These are phyloP conservation scores for Hirtodrosophila cameraria DNA, from an alignment of 2,888 invertebrate genomes.

Conservation along the genomic window DNA sequence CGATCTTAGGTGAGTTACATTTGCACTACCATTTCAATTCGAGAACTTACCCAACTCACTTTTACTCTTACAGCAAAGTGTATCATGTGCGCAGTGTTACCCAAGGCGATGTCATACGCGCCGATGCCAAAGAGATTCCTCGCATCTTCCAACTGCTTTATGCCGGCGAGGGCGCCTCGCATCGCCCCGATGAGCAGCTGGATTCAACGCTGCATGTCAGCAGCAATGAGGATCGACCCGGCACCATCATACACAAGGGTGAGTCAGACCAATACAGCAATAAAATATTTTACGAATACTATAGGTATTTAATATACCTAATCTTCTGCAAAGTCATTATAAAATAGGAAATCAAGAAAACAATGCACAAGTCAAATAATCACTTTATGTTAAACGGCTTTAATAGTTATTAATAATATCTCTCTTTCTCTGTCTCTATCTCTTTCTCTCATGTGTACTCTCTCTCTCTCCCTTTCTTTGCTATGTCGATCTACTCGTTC, in stretches of 20 bases:
- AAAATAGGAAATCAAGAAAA: no score
- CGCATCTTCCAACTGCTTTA: constrained; percentile 98
- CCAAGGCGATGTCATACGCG: constrained; percentile 99
- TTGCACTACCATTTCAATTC: no score
- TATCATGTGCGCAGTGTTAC: constrained; percentile 99
- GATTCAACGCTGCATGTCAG: constrained; percentile 85
- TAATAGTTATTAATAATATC: no score
- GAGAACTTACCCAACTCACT: neutral
- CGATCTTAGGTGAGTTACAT: constrained; percentile 95
- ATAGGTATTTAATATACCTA: no score
- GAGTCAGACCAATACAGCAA: no score
- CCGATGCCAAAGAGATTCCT: constrained; percentile 99
- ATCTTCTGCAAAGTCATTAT: no score
- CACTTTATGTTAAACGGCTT: no score
- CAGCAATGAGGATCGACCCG: constrained; percentile 83
- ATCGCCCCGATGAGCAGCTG: constrained; percentile 89
- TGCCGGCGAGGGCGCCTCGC: constrained; percentile 97
- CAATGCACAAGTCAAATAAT: no score
- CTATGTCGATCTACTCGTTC: no score
- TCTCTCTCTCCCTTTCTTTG: neutral
- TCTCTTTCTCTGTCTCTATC: constrained; percentile 1
- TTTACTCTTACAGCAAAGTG: constrained; percentile 90
- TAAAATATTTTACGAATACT: no score
- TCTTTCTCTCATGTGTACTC: neutral
- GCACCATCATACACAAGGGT: constrained; percentile 84